Conservation (phyloP, 2,888 invertebrate genomes). For the Eilema depressum region DNA sequence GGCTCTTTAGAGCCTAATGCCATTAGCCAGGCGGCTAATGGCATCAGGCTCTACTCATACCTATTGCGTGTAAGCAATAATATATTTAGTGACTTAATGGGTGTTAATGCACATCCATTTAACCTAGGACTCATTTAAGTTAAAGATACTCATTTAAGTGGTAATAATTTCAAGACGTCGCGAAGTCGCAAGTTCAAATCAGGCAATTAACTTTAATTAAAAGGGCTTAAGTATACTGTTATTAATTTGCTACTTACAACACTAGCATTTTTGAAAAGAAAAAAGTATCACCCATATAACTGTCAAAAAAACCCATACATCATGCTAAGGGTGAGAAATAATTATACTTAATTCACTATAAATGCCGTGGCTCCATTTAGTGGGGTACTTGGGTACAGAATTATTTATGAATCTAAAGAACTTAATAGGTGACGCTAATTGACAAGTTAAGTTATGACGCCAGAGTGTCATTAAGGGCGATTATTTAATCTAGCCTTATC, state of each 20-base stretch:
- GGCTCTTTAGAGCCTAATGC: too few species aligned
- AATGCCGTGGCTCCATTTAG: conserved; percentile 46
- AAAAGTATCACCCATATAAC: conserved; percentile 3
- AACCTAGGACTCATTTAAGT: too few species aligned
- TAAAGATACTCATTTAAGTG: too few species aligned
- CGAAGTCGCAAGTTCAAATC: not conserved
- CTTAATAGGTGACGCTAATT: conserved; percentile 48
- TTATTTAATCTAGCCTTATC: conserved; percentile 22
- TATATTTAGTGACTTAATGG: too few species aligned
- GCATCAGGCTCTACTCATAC: too few species aligned
- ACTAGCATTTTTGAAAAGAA: not conserved
- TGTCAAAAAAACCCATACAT: conserved; percentile 10
- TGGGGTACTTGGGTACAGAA: conserved; percentile 33
- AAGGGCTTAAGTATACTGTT: not conserved
- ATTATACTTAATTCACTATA: conserved; percentile 44
- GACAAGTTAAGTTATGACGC: conserved; percentile 49
- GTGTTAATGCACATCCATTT: too few species aligned
- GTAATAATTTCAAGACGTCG: not conserved
- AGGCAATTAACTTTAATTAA: not conserved
- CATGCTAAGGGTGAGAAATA: conserved; percentile 42
- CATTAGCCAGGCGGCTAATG: too few species aligned
- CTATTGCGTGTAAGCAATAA: too few species aligned
- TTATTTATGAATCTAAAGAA: conserved; percentile 41
- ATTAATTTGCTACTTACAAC: too few species aligned
- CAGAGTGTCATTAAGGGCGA: conserved; percentile 31